A percentile compares a stretch with the other conserved stretches of the same genome.
Conservation (phyloP, 1,140 invertebrate species). For the Papilio aristodemus region DNA sequence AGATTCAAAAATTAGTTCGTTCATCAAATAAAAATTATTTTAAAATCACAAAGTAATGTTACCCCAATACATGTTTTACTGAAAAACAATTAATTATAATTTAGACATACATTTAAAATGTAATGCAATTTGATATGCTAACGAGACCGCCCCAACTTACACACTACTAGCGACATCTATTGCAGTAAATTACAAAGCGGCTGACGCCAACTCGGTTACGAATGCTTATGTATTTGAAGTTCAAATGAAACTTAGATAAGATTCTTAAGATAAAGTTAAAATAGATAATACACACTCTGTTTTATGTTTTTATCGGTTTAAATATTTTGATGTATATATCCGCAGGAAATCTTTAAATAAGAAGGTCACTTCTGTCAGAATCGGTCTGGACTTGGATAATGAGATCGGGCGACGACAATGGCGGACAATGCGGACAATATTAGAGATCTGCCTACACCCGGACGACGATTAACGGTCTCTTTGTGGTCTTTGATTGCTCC, state of each 20-base stretch:
- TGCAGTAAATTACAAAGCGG: neutral
- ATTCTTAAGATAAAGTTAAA: no score
- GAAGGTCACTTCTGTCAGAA: conserved; percentile 22
- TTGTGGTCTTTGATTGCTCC: conserved; percentile 31
- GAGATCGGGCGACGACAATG: conserved; percentile 30
- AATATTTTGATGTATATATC: neutral
- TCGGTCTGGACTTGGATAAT: conserved; percentile 23
- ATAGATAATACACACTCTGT: no score
- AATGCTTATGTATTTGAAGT: no score
- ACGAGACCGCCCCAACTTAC: neutral
- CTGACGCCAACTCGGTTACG: neutral
- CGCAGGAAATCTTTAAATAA: conserved; percentile 1
- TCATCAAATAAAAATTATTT: neutral
- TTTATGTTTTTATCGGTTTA: neutral
- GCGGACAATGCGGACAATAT: conserved; percentile 34
- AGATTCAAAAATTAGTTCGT: neutral
- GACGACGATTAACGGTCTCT: conserved; percentile 29
- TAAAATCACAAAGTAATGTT: no score
- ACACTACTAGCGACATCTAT: conserved; percentile 3
- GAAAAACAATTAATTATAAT: no score
- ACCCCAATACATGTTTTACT: no score
- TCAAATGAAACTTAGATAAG: no score
- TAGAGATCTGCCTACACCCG: conserved; percentile 32
- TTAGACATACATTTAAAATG: no score
- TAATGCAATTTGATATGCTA: neutral